Base-by-base conservation (phyloP, 1,140 invertebrate genomes). In the Amphibalanus amphitrite region DNA sequence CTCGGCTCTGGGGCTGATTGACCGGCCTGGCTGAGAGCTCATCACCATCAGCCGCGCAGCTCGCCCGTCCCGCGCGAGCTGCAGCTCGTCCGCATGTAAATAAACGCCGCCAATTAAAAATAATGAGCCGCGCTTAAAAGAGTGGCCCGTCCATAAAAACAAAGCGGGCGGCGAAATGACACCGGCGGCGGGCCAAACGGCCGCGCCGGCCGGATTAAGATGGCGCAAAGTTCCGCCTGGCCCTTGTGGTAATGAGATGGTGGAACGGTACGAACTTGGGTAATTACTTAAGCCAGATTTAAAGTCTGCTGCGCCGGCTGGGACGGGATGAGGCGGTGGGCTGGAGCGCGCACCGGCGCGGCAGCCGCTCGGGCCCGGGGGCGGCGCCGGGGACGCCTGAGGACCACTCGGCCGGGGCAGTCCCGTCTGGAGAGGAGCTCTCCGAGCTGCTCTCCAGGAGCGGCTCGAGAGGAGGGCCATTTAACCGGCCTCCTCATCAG, bases 161-260 rank as follows among this genome's bases (percentile, higher is more conserved):
- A 59, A 59, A 59, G 47, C 47, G 1, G 47, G n/a, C n/a, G 10
- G 20, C 13, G 47, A 59, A 59, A 59, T 59, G 47, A 23, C 47
- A 20, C 13, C 47, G 1, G 47, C 23, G 47, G 47, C 47, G 47
- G 47, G 47, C 47, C 47, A 23, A 59, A 59, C 23, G 47, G 47
- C 47, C 10, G 20, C 10, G 10, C 47, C 13, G 47, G 47, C 20
- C 47, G 47, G 47, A 59, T 59, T 59, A 59, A 59, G 47, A 59
- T 59, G 47, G 47, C 47, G 47, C 47, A 59, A 59, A 59, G 47
- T 59, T 59, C 47, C 47, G 20, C 13, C 47, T 20, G 20, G 47
- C 47, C 47, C 47, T 59, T 59, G 47, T 59, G 47, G 47, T 59
- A 59, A 59, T 59, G 47, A 59, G 47, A 59, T 59, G 47, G 47